Percentiles rank a stretch among this genome's conserved stretches.
Conservation (phyloP, 1,140 invertebrate species). For the Acromyrmex echinatior region DNA sequence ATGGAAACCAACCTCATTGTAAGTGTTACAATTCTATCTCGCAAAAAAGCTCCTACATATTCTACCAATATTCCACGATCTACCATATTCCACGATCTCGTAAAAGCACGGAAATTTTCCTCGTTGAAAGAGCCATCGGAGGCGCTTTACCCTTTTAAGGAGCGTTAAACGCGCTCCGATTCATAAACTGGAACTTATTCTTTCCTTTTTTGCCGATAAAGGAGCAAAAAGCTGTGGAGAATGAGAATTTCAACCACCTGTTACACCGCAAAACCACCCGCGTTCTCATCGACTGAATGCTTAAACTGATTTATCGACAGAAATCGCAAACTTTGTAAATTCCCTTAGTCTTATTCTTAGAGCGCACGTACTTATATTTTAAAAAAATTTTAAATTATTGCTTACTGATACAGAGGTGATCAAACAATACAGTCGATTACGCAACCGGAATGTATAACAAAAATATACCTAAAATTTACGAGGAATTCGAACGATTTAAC, state of each 20-base stretch:
- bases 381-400: conserved; percentile 45
- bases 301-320: conserved; percentile 84
- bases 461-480: conserved; percentile 42
- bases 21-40: conserved; percentile 50
- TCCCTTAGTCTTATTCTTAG: conserved; percentile 69
- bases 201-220: conserved; percentile 84
- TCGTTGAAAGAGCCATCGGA: conserved; percentile 74
- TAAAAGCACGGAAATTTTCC: conserved; percentile 74
- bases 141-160: conserved; percentile 84
- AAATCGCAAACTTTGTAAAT: conserved; percentile 76
- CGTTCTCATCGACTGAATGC: conserved; percentile 80
- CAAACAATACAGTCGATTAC: conserved; percentile 24
- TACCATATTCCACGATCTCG: conserved; percentile 60
- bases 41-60: conserved; percentile 32
- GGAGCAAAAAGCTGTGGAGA: conserved; percentile 83
- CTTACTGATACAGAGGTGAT: conserved; percentile 7
- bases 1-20: conserved; percentile 47
- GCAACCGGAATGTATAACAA: conserved; percentile 2
- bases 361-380: background rate
- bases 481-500: conserved; percentile 37
- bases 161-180: conserved; percentile 83
- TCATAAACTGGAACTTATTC: conserved; percentile 83
- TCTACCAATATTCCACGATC: conserved; percentile 58
- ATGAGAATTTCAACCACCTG: conserved; percentile 85
- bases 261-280: conserved; percentile 83